Conservation (phyloP, 1,140 invertebrate genomes). For the Mylabris phalerata region DNA sequence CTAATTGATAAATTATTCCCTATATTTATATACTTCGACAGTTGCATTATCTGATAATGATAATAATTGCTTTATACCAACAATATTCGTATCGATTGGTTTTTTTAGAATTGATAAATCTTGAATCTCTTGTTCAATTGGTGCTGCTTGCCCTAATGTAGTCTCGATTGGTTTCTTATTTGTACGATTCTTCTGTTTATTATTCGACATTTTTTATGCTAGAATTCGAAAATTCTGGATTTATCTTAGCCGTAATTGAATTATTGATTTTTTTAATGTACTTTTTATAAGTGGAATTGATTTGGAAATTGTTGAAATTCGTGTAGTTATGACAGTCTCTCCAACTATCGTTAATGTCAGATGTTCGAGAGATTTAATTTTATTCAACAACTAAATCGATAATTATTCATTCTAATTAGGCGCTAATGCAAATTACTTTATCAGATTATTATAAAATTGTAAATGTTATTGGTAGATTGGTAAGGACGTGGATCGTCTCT, state of each 20-base stretch:
- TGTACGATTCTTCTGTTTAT: conserved; percentile 18
- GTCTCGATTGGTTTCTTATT: conserved; percentile 30
- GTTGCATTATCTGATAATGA: conserved; percentile 40
- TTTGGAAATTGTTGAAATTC: too few species aligned
- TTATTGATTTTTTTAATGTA: too few species aligned
- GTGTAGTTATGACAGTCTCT: too few species aligned
- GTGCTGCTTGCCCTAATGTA: conserved; percentile 28
- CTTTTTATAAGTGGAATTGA: too few species aligned
- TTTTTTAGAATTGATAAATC: conserved; percentile 39
- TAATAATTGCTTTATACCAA: conserved; percentile 37
- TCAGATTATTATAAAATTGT: not conserved
- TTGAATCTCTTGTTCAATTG: conserved; percentile 10
- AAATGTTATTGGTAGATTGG: conserved; percentile 4
- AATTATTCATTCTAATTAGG: too few species aligned
- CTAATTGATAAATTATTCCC: not conserved
- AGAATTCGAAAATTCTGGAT: not conserved
- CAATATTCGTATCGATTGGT: conserved; percentile 42
- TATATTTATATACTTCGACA: conserved; percentile 35
- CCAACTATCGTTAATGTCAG: too few species aligned
- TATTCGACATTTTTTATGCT: conserved; percentile 16
- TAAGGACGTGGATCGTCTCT: conserved; percentile 19
- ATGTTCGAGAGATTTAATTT: too few species aligned
- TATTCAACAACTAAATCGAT: too few species aligned
- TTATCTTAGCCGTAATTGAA: too few species aligned
- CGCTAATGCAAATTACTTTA: not conserved